phyloP scores from a whole-genome alignment of 2,797 vertebrate genomes.

The Rhyacichthys aspro region DNA sequence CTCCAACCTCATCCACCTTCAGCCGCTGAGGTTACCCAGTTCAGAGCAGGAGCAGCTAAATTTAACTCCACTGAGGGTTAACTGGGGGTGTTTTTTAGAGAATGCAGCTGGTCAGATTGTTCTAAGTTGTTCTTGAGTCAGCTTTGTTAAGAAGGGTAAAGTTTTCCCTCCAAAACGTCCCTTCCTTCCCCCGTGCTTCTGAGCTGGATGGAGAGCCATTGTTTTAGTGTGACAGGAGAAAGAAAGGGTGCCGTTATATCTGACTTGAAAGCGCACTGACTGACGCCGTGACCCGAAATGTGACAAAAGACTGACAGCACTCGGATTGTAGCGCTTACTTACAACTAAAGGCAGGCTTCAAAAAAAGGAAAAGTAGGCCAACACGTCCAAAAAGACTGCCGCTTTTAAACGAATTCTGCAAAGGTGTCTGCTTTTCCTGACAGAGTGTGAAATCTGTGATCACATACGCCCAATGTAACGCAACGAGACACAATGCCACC shows the following conservation, averaged over 20 bases:
- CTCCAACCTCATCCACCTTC: conserved; percentile 14
- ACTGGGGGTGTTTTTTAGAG: conserved; percentile 14
- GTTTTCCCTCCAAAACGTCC: conserved; percentile 66
- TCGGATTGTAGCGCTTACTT: conserved; percentile 15
- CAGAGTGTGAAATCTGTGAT: conserved; percentile 41
- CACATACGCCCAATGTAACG: conserved; percentile 19
- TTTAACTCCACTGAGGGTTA: conserved; percentile 16
- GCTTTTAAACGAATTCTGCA: conserved; percentile 10
- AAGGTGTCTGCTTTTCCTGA: conserved; percentile 17
- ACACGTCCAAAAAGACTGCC: conserved; percentile 25
- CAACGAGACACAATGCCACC: conserved; percentile 19
- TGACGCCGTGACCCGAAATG: conserved; percentile 49
- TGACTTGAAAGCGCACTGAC: conserved; percentile 54
- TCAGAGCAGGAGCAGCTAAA: conserved; percentile 14
- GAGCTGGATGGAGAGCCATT: conserved; percentile 55
- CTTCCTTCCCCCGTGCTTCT: conserved; percentile 56
- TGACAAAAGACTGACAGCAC: conserved; percentile 24
- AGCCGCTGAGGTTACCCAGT: conserved; percentile 2
- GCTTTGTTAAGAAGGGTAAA: conserved; percentile 33
- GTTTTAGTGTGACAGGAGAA: conserved; percentile 63
- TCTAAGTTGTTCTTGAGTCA: conserved; percentile 50
- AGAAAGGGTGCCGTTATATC: conserved; percentile 59
- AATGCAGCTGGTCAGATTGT: conserved; percentile 27
- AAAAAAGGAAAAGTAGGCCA: conserved; percentile 36
- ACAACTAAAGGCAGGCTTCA: conserved; percentile 15